These are phyloP conservation scores for Pachypanchax playfairii DNA, from an alignment of 2,113 vertebrate species.

Conservation along the genomic window DNA sequence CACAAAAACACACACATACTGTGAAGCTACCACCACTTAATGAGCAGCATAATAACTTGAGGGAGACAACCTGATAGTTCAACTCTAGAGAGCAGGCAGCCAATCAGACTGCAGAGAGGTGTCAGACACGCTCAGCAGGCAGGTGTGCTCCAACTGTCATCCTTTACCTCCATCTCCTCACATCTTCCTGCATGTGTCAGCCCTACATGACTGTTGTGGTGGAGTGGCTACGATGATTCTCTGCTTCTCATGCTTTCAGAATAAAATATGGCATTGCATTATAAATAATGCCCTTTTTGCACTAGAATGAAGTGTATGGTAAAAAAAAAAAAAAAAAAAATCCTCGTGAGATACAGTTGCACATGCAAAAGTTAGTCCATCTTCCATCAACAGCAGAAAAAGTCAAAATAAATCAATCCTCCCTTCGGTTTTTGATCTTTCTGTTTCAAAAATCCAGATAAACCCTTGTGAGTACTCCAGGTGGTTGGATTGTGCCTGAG, in stretches of 20 bases:
- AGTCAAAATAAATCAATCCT: constrained; percentile 47
- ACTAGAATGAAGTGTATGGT: neutral
- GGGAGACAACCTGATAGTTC: constrained; percentile 19
- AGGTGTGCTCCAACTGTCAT: constrained; percentile 44
- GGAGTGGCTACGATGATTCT: neutral
- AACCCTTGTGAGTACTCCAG: constrained; percentile 49
- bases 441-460: constrained; percentile 46
- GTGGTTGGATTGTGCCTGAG: constrained; percentile 48
- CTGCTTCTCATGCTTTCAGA: constrained; percentile 23
- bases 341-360: constrained; percentile 12
- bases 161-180: constrained; percentile 27
- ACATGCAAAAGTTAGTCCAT: constrained; percentile 59
- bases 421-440: constrained; percentile 50
- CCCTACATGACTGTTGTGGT: constrained; percentile 34
- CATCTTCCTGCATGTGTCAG: constrained; percentile 19
- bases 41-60: constrained; percentile 21
- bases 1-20: constrained; percentile 11
- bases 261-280: constrained; percentile 7
- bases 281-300: constrained; percentile 3
- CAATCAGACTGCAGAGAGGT: constrained; percentile 31
- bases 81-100: constrained; percentile 21
- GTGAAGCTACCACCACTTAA: constrained; percentile 5
- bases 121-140: constrained; percentile 63
- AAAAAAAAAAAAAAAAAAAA: neutral
- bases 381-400: constrained; percentile 26